Evolutionary conservation across 1,140 invertebrate genomes (phyloP).

Genomic region (Scaptomyza montana): DNA sequence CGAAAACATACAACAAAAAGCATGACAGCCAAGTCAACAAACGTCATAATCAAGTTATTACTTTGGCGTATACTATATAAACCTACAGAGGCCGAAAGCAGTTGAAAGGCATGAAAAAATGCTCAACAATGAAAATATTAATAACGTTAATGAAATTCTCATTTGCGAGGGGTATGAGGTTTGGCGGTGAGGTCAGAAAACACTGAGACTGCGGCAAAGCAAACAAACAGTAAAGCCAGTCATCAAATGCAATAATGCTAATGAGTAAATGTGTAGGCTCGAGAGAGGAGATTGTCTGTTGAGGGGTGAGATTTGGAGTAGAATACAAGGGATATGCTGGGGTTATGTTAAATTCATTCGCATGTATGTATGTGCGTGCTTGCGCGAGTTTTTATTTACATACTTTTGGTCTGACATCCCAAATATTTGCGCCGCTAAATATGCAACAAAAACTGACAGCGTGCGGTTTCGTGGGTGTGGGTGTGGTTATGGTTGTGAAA

Average conservation of each 20-base stretch:
- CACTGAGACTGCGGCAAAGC: conserved; percentile 6
- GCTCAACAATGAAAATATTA: conserved; percentile 73
- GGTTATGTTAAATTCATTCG: conserved; percentile 45
- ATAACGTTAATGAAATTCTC: conserved; percentile 76
- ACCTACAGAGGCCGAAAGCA: conserved; percentile 10
- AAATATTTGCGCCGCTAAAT: conserved; percentile 60
- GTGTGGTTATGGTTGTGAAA: neutral
- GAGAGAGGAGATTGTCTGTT: neutral
- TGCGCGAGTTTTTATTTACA: neutral
- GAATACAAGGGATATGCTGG: conserved; percentile 27
- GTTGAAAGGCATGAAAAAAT: conserved; percentile 49
- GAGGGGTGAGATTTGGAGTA: neutral
- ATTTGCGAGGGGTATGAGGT: conserved; percentile 37
- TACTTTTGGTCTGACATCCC: conserved; percentile 22
- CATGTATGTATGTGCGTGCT: neutral
- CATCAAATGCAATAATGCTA: conserved; percentile 54
- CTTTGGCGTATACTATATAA: conserved; percentile 16
- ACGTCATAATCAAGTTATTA: conserved; percentile 74
- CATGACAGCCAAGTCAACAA: conserved; percentile 34
- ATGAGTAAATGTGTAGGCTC: conserved; percentile 44
- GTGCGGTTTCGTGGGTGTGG: conserved; percentile 5
- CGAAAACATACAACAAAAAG: neutral
- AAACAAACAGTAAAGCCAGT: conserved; percentile 38
- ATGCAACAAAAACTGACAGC: conserved; percentile 50
- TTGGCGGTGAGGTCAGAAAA: conserved; percentile 23